These are phyloP conservation scores for Spodoptera frugiperda DNA, from an alignment of 1,140 invertebrate species.

Conservation along the genomic window DNA sequence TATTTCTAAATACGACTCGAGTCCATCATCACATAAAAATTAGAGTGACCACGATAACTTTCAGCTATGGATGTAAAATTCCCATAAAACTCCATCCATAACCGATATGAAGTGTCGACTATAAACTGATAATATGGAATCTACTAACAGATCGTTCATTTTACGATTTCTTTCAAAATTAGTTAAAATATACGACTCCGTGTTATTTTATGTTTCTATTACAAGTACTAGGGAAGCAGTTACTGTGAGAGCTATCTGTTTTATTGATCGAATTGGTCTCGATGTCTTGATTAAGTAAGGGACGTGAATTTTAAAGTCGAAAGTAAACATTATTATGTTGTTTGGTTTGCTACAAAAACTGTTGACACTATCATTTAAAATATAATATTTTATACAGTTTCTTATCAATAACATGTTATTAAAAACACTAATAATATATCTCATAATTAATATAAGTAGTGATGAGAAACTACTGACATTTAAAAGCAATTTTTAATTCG, in stretches of 20 bases:
- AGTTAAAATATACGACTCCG: slow-evolving; percentile 28
- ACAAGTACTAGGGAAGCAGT: slow-evolving; percentile 26
- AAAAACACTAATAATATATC: no score
- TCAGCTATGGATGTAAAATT: slow-evolving; percentile 25
- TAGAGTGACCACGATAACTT: slow-evolving; percentile 34
- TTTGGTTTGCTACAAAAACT: neutral
- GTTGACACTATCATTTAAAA: no score
- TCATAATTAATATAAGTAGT: neutral
- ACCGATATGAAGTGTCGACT: slow-evolving; percentile 35
- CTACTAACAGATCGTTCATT: slow-evolving; percentile 16
- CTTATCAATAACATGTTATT: no score
- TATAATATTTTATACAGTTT: no score
- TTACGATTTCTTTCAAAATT: slow-evolving; percentile 36
- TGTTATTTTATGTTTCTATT: slow-evolving; percentile 26
- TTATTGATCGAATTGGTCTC: slow-evolving; percentile 31
- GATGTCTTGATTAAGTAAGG: slow-evolving; percentile 16
- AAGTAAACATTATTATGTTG: neutral
- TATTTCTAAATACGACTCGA: neutral
- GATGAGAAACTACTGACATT: neutral
- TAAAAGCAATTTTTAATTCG: slow-evolving; percentile 41
- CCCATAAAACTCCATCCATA: slow-evolving; percentile 12
- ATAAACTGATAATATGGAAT: slow-evolving; percentile 24
- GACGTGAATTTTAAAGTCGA: neutral
- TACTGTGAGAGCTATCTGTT: slow-evolving; percentile 10
- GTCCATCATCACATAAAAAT: slow-evolving; percentile 37